These are phyloP conservation scores for Bujurquina vittata DNA, from an alignment of 2,113 vertebrate species.

Conservation along the genomic window DNA sequence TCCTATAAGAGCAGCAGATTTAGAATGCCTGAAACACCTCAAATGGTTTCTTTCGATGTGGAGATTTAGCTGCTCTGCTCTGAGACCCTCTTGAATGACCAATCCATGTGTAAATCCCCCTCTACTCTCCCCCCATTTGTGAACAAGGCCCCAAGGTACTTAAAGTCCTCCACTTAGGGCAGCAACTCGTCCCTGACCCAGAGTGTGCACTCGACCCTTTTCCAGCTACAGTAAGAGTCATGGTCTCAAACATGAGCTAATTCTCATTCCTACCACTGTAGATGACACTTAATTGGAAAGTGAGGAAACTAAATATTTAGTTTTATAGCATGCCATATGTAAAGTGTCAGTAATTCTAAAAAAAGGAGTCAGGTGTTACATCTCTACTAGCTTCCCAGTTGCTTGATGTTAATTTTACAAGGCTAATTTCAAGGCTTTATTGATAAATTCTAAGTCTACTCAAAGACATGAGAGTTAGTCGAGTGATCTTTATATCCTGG, in stretches of 20 bases:
- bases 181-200: too few species aligned
- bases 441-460: slow-evolving; percentile 15
- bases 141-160: too few species aligned
- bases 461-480: background rate
- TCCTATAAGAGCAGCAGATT: too few species aligned
- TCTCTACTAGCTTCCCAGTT: background rate
- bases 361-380: background rate
- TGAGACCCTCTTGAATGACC: too few species aligned
- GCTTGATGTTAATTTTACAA: background rate
- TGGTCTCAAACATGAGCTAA: background rate
- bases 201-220: too few species aligned
- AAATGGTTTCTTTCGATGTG: too few species aligned
- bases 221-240: too few species aligned
- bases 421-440: background rate
- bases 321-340: background rate
- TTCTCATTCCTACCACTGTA: background rate
- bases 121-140: too few species aligned
- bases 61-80: too few species aligned
- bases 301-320: background rate
- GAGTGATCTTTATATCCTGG: slow-evolving; percentile 15
- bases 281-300: background rate
- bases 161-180: too few species aligned
- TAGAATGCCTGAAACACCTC: too few species aligned
- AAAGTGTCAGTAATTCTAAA: background rate
- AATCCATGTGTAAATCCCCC: too few species aligned